These are phyloP conservation scores for Lonchura striata DNA, from an alignment of 2,113 vertebrate genomes.

Conservation along the genomic window DNA sequence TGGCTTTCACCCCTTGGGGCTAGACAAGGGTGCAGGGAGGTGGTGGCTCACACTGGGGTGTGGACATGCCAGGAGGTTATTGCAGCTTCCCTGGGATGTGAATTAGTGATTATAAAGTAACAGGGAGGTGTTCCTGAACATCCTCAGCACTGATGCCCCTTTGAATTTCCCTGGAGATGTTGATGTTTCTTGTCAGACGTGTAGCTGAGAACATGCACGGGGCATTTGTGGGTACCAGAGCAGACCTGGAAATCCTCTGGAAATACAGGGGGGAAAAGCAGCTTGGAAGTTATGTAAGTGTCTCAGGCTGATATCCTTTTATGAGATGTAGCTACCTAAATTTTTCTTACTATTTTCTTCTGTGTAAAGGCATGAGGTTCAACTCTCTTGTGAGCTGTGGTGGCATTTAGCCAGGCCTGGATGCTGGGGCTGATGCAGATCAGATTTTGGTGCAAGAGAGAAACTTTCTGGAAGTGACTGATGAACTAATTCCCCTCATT, in stretches of 20 bases:
- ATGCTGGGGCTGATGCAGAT: neutral
- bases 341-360: neutral
- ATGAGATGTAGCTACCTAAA: neutral
- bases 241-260: neutral
- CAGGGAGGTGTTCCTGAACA: neutral
- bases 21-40: neutral
- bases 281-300: neutral
- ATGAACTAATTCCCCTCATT: neutral
- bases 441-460: neutral
- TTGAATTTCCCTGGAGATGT: neutral
- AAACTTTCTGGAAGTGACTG: neutral
- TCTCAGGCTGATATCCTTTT: neutral
- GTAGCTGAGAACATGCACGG: neutral
- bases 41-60: neutral
- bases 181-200: neutral
- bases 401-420: neutral
- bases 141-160: neutral
- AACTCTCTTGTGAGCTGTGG: neutral
- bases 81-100: neutral
- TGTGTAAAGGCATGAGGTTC: neutral
- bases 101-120: neutral
- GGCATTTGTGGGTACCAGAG: neutral
- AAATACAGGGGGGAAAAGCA: neutral
- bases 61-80: accelerated
- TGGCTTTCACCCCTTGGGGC: accelerated